Percentiles rank a stretch among this genome's conserved stretches.
phyloP scores from a whole-genome alignment of 2,113 vertebrate species.

The Charadrius vociferus region DNA sequence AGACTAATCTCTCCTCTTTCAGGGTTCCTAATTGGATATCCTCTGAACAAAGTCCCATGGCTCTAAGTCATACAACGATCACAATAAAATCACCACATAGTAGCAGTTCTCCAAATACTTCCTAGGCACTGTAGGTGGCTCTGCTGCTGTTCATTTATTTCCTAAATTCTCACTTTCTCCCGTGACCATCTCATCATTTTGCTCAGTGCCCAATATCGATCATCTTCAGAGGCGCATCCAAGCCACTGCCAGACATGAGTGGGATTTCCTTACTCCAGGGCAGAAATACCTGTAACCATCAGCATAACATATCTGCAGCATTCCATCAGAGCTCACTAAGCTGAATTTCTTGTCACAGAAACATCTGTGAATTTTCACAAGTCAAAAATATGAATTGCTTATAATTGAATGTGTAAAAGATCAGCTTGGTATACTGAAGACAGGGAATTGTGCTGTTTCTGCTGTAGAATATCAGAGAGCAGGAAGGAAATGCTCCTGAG shows the following conservation, averaged over 20 bases:
- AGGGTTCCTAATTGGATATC: neutral
- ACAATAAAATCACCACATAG: neutral
- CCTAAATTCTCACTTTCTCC: neutral
- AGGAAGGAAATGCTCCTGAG: slow-evolving; percentile 35
- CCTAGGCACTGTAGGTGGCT: neutral
- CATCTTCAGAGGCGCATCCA: neutral
- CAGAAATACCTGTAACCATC: neutral
- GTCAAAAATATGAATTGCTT: neutral
- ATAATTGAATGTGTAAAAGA: neutral
- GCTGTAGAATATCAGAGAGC: neutral
- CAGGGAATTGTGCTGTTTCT: neutral
- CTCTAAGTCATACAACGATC: neutral
- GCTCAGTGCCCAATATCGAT: neutral
- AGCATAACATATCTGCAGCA: neutral
- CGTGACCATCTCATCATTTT: neutral
- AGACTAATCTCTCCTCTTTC: neutral
- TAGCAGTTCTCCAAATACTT: neutral
- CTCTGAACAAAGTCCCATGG: neutral
- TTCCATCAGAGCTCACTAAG: neutral
- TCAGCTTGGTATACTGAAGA: neutral
- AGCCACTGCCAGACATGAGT: neutral
- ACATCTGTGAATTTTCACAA: neutral
- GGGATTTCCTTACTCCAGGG: neutral
- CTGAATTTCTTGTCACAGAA: neutral
- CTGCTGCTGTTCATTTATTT: neutral